Evolutionary conservation across 35 echinoderm and acorn worm species (phyloP).

Genomic region (Apostichopus japonicus): DNA sequence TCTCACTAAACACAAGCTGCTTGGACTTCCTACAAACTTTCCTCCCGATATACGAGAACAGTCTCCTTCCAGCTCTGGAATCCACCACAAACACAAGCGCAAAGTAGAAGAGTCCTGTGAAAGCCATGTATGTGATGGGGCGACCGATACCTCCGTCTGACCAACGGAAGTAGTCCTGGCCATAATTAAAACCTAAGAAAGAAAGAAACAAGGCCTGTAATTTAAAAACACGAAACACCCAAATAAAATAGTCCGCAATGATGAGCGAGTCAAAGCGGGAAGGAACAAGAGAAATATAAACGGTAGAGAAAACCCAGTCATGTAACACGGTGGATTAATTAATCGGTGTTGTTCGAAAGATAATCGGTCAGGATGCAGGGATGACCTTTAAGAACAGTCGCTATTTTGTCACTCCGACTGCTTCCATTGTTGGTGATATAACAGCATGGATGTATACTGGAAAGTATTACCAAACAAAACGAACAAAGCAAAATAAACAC

Average conservation of each 20-base stretch:
- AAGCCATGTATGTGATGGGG: slow-evolving; percentile 63
- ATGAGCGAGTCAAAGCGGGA: background rate
- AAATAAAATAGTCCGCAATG: too few relatives aligned
- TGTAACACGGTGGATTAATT: too few relatives aligned
- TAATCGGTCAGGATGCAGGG: too few relatives aligned
- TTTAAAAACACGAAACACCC: background rate
- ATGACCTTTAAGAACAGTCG: too few relatives aligned
- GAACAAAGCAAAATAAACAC: too few relatives aligned
- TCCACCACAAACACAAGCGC: slow-evolving; percentile 77
- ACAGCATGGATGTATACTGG: too few relatives aligned
- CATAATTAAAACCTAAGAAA: slow-evolving; percentile 59
- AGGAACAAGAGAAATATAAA: too few relatives aligned
- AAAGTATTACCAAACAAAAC: too few relatives aligned
- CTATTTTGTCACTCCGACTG: too few relatives aligned
- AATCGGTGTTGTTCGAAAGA: too few relatives aligned
- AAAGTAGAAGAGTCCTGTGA: slow-evolving; percentile 79
- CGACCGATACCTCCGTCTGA: slow-evolving; percentile 72
- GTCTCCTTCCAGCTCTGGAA: slow-evolving; percentile 46
- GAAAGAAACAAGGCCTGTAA: background rate
- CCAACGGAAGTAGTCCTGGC: slow-evolving; percentile 67
- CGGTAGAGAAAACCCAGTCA: too few relatives aligned
- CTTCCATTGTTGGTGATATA: too few relatives aligned
- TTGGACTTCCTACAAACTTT: slow-evolving; percentile 39
- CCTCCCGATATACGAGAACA: slow-evolving; percentile 5
- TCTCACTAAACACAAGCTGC: slow-evolving; percentile 70